Evolutionary conservation across 2,113 vertebrate genomes (phyloP).

Genomic region (Pachycephala philippinensis): DNA sequence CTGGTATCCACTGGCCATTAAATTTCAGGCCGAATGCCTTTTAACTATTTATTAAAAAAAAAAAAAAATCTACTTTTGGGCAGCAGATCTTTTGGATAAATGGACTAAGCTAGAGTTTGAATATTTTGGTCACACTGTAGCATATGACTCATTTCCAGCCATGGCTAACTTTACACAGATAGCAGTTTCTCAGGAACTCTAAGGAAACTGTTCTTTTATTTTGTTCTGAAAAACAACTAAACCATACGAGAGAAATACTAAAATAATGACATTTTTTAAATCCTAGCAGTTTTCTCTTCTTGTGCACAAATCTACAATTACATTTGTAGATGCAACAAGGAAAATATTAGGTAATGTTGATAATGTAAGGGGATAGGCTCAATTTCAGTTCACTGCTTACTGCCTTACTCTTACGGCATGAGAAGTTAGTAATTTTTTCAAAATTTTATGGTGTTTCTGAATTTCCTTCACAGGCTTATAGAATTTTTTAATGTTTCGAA

Average conservation of each 20-base stretch:
- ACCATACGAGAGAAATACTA: background rate
- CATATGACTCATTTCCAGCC: background rate
- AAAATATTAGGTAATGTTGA: background rate
- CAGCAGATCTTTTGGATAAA: background rate
- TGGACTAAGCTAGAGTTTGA: background rate
- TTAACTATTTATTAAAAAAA: background rate
- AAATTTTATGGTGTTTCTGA: background rate
- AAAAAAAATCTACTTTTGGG: background rate
- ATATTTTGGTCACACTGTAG: background rate
- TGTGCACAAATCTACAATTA: background rate
- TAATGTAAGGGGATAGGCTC: background rate
- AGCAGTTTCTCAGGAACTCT: background rate
- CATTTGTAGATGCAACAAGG: background rate
- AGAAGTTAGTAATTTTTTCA: background rate
- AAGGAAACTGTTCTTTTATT: background rate
- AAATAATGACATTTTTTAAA: background rate
- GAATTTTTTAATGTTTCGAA: background rate
- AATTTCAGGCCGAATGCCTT: background rate
- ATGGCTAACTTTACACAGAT: background rate
- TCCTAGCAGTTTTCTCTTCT: background rate
- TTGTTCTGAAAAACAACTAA: background rate
- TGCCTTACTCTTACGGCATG: background rate
- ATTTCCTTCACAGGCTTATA: background rate
- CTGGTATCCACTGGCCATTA: background rate
- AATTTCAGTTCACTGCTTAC: background rate